Evolutionary conservation across 2,797 vertebrate genomes (phyloP).

Genomic region (Micromesistius poutassou): DNA sequence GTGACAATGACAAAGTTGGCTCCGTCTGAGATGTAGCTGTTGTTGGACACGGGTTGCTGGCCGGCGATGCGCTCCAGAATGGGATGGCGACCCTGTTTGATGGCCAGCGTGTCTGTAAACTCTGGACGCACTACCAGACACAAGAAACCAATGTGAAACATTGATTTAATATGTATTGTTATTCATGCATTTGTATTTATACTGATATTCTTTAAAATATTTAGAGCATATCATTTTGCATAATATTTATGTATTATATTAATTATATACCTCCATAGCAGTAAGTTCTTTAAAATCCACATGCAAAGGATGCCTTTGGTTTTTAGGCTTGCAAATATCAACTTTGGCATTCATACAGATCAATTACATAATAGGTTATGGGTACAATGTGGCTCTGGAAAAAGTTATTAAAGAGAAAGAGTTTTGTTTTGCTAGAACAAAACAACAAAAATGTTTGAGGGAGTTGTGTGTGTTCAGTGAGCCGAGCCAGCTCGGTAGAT

Average conservation of each 20-base stretch:
- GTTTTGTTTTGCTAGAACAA: background rate
- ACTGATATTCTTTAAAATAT: background rate
- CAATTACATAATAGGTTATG: background rate
- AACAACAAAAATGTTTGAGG: constrained; percentile 7
- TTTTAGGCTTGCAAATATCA: background rate
- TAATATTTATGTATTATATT: background rate
- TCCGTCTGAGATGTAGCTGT: constrained; percentile 88
- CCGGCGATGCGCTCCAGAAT: constrained; percentile 88
- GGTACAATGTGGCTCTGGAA: background rate
- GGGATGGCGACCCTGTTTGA: constrained; percentile 93
- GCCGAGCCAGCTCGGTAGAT: constrained; percentile 31
- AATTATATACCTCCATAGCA: background rate
- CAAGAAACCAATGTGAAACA: background rate
- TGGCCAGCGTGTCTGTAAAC: constrained; percentile 93
- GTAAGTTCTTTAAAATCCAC: background rate
- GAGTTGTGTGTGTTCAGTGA: constrained; percentile 34
- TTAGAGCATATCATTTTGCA: background rate
- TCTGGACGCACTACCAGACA: constrained; percentile 85
- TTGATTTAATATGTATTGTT: background rate
- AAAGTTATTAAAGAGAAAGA: background rate
- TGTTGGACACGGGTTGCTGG: constrained; percentile 88
- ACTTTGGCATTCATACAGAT: background rate
- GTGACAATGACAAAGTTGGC: constrained; percentile 94
- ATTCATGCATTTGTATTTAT: background rate
- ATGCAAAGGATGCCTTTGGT: background rate